Base-by-base conservation (phyloP, 2,797 vertebrate genomes). In the Holocentrus rufus region DNA sequence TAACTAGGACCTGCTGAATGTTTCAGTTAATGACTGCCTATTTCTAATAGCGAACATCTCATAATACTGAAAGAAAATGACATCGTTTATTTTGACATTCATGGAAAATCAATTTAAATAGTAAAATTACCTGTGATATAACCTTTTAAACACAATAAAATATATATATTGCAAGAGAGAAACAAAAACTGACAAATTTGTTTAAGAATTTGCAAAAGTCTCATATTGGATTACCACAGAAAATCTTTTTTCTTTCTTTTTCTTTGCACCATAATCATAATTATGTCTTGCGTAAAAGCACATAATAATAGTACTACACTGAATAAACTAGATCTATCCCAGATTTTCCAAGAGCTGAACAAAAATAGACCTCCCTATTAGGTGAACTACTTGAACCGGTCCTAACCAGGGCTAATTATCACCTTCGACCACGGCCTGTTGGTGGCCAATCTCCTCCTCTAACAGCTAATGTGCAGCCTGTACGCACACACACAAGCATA, bases 381-480 rank as follows among this genome's bases (percentile, higher is more conserved):
- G 36, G 20, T 18, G 17, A 11, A 47, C 6, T 13, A 44, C 5
- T 1, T 44, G 13, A 44, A 44, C 14, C 9, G 9, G 30, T n/a
- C 56, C 42, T 6, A 25, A 14, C 39, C 25, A 50, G 0, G 9
- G 23, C 60, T 67, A 67, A 89, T 85, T 27, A 78, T 81, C 82
- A 85, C 73, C 83, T 79, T 69, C 65, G 0, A 34, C 14, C 54
- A 46, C 52, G 22, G 1, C 59, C 84, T 59, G 72, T 5, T 67
- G 72, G 79, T 80, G 46, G 34, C 72, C 79, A 70, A 78, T 72
- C 57, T 75, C n/a, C 46, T 27, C 15, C 5, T 34, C 54, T 49
- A 7, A 2, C 0, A 49, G 62, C 67, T 36, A 61, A 30, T 18
- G 46, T 47, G 7, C 46, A 47, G 9, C 34, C 20, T n/a, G 20